phyloP scores from a whole-genome alignment of 2,797 vertebrate species.

The Mycteria americana region DNA sequence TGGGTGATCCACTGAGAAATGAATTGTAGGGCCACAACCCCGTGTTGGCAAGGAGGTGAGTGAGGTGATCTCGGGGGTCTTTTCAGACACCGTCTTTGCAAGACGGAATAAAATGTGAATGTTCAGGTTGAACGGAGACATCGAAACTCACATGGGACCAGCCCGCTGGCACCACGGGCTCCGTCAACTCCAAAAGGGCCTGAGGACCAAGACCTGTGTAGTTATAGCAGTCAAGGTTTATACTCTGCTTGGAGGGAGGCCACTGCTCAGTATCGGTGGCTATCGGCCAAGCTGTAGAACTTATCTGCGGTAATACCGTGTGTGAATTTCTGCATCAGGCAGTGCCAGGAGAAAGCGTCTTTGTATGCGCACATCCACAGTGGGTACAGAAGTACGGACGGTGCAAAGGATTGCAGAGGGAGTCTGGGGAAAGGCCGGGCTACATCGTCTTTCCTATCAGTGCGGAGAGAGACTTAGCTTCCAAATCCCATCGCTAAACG shows the following conservation, averaged over 20 bases:
- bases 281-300: background rate
- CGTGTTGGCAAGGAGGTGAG: background rate
- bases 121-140: background rate
- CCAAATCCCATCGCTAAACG: background rate
- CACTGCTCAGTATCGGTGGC: background rate
- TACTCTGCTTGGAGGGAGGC: background rate
- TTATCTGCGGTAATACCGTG: background rate
- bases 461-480: background rate
- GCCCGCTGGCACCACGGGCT: background rate
- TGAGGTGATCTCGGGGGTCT: background rate
- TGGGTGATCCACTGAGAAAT: background rate
- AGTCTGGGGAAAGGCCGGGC: background rate
- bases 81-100: background rate
- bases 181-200: background rate
- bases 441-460: background rate
- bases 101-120: background rate
- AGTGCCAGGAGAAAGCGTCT: background rate
- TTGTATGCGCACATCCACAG: no score
- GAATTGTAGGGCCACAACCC: background rate
- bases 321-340: background rate
- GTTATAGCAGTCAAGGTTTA: background rate
- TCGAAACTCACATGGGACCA: background rate
- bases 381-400: background rate
- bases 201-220: background rate
- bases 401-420: background rate